Evolutionary conservation across 2,113 vertebrate genomes (phyloP), one percentile per base, ranked within the genome.

Genomic region (Martes martes): DNA sequence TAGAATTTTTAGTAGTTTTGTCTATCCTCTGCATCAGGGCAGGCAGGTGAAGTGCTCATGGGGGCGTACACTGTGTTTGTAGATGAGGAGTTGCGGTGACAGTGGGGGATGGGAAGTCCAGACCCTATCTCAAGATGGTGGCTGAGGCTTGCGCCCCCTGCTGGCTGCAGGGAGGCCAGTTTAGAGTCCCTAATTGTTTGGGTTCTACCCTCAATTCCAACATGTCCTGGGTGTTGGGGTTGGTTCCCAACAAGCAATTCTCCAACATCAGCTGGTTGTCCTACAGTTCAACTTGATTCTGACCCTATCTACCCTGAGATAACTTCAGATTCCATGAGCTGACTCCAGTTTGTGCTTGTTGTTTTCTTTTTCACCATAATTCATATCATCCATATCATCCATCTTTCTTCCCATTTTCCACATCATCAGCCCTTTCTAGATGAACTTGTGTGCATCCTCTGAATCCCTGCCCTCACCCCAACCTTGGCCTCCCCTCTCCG

Each of bases 21-120:
- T 28, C 39, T 15, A 2, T 65, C n/a, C 6, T 74, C 26, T 31
- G 19, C 23, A 69, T 33, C 14, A 71, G n/a, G 23, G 33, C 1
- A 87, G 19, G 14, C n/a, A 69, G 18, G 7, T 2, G 33, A 63
- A 73, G 21, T 14, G 39, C 23, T 13, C 33, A 2, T 8, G 13
- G 36, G 36, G 1, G 14, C 16, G 7, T 11, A 15, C 42, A 4
- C 42, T 33, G 26, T 28, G 82, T 55, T 8, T 59, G 33, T 33
- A 1, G 47, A 11, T 21, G 2, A 42, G n/a, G 45, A 10, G 33
- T 31, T 6, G 13, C 1, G 11, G 71, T n/a, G 6, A 61, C 24
- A 0, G 1, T 7, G 3, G 7, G 18, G 67, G n/a, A n/a, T 16
- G 10, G 24, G 7, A 6, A 50, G 11, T 45, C 61, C 7, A 21